phyloP scores from a whole-genome alignment of 2,113 vertebrate genomes.

The Otolemur garnettii region DNA sequence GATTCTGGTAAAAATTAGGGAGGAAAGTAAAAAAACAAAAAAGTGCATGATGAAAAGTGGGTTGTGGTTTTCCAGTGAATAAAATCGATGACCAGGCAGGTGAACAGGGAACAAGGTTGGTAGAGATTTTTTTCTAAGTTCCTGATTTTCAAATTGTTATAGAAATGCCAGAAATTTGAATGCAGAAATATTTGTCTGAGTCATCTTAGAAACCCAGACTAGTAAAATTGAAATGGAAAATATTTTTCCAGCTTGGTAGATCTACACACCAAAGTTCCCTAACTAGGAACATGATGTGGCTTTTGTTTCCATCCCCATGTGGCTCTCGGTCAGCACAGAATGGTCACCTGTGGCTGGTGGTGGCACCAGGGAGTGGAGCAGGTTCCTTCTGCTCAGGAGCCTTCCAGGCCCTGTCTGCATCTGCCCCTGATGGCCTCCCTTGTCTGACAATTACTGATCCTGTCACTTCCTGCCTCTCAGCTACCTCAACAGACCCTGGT shows the following conservation, averaged over 20 bases:
- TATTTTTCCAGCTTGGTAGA: neutral
- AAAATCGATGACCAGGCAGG: neutral
- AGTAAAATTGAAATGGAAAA: neutral
- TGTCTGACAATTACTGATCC: neutral
- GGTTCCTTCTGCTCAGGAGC: neutral
- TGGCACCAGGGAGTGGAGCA: neutral
- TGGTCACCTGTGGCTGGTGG: neutral
- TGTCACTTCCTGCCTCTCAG: neutral
- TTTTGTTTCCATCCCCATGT: rapidly evolving
- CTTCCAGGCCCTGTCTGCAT: neutral
- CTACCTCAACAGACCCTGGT: neutral
- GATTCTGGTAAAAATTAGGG: neutral
- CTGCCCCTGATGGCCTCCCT: neutral
- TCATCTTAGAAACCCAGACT: neutral
- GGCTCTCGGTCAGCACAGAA: neutral
- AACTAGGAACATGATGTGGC: rapidly evolving
- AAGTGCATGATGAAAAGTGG: neutral
- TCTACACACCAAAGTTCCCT: too few species aligned
- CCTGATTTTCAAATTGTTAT: neutral
- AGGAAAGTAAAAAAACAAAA: neutral
- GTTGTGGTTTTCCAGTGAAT: neutral
- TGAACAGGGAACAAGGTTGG: neutral
- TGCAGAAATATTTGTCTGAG: neutral
- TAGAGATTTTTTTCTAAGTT: neutral
- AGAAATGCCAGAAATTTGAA: neutral